Evolutionary conservation across 2,888 invertebrate species (phyloP).

Genomic region (Phyllotreta cruciferae): DNA sequence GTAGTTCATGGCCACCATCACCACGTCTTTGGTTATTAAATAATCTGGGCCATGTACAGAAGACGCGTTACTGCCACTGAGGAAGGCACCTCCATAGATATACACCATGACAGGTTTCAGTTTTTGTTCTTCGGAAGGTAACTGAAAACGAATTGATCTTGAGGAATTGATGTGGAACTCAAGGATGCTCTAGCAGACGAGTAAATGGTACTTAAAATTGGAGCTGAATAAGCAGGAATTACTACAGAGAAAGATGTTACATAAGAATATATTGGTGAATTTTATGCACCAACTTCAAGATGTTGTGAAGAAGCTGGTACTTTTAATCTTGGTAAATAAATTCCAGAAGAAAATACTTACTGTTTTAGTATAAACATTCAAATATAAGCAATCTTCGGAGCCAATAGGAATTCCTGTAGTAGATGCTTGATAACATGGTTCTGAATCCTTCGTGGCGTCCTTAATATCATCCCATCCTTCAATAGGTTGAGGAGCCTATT

Average conservation of each 20-base stretch:
- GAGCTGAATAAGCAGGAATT: too few relatives aligned
- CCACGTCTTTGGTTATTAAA: conserved; percentile 34
- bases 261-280: too few relatives aligned
- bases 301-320: too few relatives aligned
- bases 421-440: conserved; percentile 27
- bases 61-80: conserved; percentile 31
- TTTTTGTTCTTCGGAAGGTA: background rate
- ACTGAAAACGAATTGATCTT: too few relatives aligned
- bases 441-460: conserved; percentile 44
- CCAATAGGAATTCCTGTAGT: background rate
- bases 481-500: conserved; percentile 45
- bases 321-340: background rate
- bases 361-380: conserved; percentile 27
- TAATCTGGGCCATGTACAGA: conserved; percentile 35
- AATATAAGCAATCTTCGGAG: conserved; percentile 25
- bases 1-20: conserved; percentile 39
- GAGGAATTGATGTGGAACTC: too few relatives aligned
- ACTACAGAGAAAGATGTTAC: too few relatives aligned
- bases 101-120: conserved; percentile 40
- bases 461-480: conserved; percentile 47
- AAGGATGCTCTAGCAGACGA: too few relatives aligned
- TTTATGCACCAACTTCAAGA: too few relatives aligned
- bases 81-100: conserved; percentile 39
- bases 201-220: too few relatives aligned
- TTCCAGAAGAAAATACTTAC: conserved; percentile 3